Evolutionary conservation across 2,113 vertebrate species (phyloP), one percentile per base, ranked within the genome.

Genomic region (Bufo gargarizans): DNA sequence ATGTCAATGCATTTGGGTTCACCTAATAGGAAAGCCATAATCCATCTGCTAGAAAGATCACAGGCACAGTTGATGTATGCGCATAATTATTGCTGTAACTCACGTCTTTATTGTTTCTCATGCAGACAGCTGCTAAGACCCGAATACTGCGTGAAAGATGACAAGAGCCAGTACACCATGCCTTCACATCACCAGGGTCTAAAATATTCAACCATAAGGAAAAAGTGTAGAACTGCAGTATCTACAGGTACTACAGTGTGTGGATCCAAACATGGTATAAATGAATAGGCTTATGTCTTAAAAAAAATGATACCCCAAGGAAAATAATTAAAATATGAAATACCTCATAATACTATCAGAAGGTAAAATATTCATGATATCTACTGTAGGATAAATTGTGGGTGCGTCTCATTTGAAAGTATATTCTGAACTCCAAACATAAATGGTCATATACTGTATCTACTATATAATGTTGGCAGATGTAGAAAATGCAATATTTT

Each of bases 81-180:
- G 71, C 91, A 90, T 92, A 93, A 93, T 93, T 92, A 91, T 67
- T 69, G 49, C 63, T 33, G 85, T 88, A 85, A 90, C 91, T 89
- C 88, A 72, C 10, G 43, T 58, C 90, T 45, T 86, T 91, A 92
- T 91, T 91, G 92, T 90, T 88, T 88, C 72, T 91, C 71, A 89
- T 91, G 90, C 89, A 89, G 91, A 93, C 90, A 89, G 89, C 71
- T 87, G 10, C 81, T n/a, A 13, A 83, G 49, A 83, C 63, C 81
- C 53, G 45, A 67, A 83, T 69, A 6, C 61, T 50, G 20, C 63
- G 9, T 53, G 12, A 69, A 22, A 65, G 59, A 65, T 47, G 80
- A 47, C 59, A 65, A 83, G 81, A 5, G 22, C 77, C 53, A n/a
- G 63, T 53, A 33, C 50, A 47, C 59, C 59, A 69, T 84, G 59